A percentile compares a stretch with the other conserved stretches of the same genome.
These are phyloP conservation scores for Ellobium chinense DNA, from an alignment of 2,888 invertebrate species.

Conservation along the genomic window DNA sequence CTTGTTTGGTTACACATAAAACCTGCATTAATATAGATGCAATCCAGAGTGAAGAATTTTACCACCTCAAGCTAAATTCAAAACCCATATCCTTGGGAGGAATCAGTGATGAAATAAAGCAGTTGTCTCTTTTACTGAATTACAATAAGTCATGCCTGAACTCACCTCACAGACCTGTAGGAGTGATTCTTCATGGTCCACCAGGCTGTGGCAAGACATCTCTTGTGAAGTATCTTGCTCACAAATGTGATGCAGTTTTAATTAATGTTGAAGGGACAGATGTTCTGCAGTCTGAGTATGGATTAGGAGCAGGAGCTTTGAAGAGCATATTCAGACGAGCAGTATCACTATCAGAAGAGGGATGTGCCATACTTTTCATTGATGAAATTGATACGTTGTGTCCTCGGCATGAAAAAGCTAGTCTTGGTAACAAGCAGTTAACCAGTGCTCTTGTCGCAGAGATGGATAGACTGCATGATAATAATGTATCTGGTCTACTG, in stretches of 20 bases:
- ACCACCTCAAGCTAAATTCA: slow-evolving; percentile 47
- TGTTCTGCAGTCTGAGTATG: slow-evolving; percentile 80
- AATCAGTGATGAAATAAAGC: slow-evolving; percentile 54
- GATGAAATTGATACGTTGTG: slow-evolving; percentile 78
- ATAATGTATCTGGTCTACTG: slow-evolving; percentile 75
- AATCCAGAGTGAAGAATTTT: slow-evolving; percentile 64
- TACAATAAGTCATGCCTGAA: slow-evolving; percentile 51
- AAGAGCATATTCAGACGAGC: slow-evolving; percentile 80
- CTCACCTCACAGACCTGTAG: slow-evolving; percentile 55
- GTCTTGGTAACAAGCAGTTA: slow-evolving; percentile 77
- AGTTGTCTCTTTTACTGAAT: slow-evolving; percentile 61
- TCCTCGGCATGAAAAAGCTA: slow-evolving; percentile 55
- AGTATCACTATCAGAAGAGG: slow-evolving; percentile 74
- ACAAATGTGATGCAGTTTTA: slow-evolving; percentile 79
- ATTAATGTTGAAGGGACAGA: slow-evolving; percentile 80
- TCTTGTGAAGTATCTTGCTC: slow-evolving; percentile 85
- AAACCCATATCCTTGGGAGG: slow-evolving; percentile 58
- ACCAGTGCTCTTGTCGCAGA: slow-evolving; percentile 80
- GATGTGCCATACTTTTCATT: slow-evolving; percentile 78
- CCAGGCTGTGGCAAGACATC: slow-evolving; percentile 80
- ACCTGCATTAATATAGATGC: slow-evolving; percentile 58
- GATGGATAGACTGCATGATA: slow-evolving; percentile 80
- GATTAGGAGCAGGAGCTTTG: slow-evolving; percentile 81
- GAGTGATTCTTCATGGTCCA: slow-evolving; percentile 71
- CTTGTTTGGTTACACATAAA: slow-evolving; percentile 51